Base-by-base conservation (phyloP, 2,113 vertebrate genomes). In the Microcebus griseorufus region DNA sequence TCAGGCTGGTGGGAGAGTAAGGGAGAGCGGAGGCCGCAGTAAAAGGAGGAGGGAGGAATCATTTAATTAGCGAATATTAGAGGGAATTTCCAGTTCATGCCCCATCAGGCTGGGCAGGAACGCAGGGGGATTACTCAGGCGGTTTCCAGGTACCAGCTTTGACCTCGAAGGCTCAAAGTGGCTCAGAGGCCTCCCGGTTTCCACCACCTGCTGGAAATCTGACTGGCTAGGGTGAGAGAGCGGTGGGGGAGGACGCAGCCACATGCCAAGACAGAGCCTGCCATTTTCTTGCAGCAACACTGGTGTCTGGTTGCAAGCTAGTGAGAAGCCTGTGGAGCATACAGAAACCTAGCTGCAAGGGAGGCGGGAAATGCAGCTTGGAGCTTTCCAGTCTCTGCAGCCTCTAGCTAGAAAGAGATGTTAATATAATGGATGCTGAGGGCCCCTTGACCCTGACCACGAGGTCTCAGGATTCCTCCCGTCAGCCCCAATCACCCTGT, bases 51-150 rank as follows among this genome's bases (percentile, higher is more conserved):
- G 53, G 86, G 90, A 76, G 72, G 92, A 78, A 75, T 93, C 42
- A 67, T 96, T 93, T 97, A 97, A 98, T 97, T 88, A 97, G 92
- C 5, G 10, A 72, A 58, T 64, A 67, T 94, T 95, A 69, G 17
- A 64, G 96, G 97, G 97, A 96, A 96, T 97, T 98, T 98, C 98
- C 97, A 97, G 97, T 94, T 95, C 91, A 2, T 97, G 95, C 91
- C 76, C 95, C 81, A 13, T 87, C 82, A 89, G 93, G 97, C 91
- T 60, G 81, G 60, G 94, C 94, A 53, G 81, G 85, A 79, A 62
- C 29, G 9, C 81, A 0, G 9, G 9, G 34, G 53, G 18, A 69
- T 92, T 92, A 88, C 82, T 95, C 90, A 92, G 95, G n/a, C 27
- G 0, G 55, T 25, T 87, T 88, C 93, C 95, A 94, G 93, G 91